Conservation (phyloP, 2,113 vertebrate genomes). For the Erythrocebus patas region DNA sequence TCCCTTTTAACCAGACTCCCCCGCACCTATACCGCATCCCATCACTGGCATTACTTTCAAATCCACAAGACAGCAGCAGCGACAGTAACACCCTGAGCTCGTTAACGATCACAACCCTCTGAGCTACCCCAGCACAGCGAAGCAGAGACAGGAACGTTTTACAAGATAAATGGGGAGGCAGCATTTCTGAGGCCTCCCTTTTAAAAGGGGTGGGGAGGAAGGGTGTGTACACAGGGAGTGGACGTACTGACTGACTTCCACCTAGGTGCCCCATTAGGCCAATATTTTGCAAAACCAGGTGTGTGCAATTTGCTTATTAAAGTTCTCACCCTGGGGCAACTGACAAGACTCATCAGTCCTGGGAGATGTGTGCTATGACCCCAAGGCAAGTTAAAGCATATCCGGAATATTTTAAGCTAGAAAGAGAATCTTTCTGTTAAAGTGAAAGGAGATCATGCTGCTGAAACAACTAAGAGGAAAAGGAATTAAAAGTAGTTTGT, state of each 20-base stretch:
- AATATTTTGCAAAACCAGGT: conserved; percentile 77
- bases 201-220: conserved; percentile 42
- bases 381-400: conserved; percentile 78
- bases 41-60: conserved; percentile 29
- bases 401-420: conserved; percentile 76
- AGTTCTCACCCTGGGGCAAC: conserved; percentile 78
- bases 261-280: conserved; percentile 72
- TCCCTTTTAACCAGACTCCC: conserved; percentile 49
- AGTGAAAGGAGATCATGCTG: conserved; percentile 64
- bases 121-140: neutral
- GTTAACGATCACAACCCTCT: conserved; percentile 18
- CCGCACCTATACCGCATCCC: neutral
- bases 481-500: conserved; percentile 41
- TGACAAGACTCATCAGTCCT: conserved; percentile 78
- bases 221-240: conserved; percentile 28
- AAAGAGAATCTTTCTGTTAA: conserved; percentile 74
- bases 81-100: conserved; percentile 32
- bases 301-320: conserved; percentile 79
- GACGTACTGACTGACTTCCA: conserved; percentile 64
- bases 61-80: conserved; percentile 18
- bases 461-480: conserved; percentile 60
- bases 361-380: conserved; percentile 73
- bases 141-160: conserved; percentile 56
- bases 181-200: conserved; percentile 42
- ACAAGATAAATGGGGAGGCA: conserved; percentile 57